These are phyloP conservation scores for Enteromius afrohamiltoni DNA, from an alignment of 2,797 vertebrate species.

Conservation along the genomic window DNA sequence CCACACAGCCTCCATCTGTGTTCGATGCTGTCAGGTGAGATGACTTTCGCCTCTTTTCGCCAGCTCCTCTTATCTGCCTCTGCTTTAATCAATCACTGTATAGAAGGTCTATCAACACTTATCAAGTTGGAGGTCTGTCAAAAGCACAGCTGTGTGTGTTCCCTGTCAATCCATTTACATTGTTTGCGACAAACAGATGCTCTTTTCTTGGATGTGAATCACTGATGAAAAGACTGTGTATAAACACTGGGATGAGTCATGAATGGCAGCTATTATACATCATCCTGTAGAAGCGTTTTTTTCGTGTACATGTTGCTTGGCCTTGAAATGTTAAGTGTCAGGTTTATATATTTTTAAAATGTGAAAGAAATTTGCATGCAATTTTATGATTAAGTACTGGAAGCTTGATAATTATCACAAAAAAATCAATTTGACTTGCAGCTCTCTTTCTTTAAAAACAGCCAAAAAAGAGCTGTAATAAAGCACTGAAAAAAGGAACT, in stretches of 20 bases:
- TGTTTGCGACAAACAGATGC: constrained; percentile 34
- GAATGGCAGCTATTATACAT: not conserved
- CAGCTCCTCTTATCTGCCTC: constrained; percentile 13
- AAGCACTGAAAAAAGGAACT: not conserved
- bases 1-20: constrained; percentile 19
- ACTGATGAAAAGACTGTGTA: constrained; percentile 4
- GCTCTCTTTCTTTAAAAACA: not conserved
- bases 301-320: not conserved
- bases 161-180: constrained; percentile 22
- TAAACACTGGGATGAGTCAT: constrained; percentile 35
- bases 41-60: constrained; percentile 27
- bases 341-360: not conserved
- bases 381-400: not conserved
- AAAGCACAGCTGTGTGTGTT: constrained; percentile 35
- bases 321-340: constrained; percentile 7
- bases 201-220: constrained; percentile 21
- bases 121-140: constrained; percentile 45
- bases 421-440: not conserved
- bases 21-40: constrained; percentile 29
- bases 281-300: not conserved
- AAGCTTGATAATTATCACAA: not conserved
- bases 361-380: not conserved
- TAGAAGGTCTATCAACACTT: constrained; percentile 44
- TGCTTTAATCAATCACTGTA: constrained; percentile 34
- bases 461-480: not conserved